A percentile compares a stretch with the other conserved stretches of the same genome.
Conservation (phyloP, 2,113 vertebrate species). For the Periophthalmus modestus region DNA sequence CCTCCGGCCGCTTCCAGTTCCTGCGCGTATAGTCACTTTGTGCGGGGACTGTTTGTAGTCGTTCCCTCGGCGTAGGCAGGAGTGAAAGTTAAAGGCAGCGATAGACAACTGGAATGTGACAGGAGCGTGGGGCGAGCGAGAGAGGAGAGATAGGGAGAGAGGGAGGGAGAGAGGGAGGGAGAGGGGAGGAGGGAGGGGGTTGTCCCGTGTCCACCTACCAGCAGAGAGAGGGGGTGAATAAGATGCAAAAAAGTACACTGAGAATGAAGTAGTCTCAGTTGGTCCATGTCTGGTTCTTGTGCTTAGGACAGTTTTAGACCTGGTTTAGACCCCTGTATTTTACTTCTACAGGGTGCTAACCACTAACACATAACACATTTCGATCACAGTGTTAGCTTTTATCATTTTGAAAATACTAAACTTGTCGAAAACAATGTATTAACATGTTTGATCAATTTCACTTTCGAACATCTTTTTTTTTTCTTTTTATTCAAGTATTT, state of each 20-base stretch:
- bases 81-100: slow-evolving; percentile 64
- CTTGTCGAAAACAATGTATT: too few relatives aligned
- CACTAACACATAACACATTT: too few relatives aligned
- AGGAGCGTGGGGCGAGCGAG: slow-evolving; percentile 53
- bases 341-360: too few relatives aligned
- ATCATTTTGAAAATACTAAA: too few relatives aligned
- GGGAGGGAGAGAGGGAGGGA: slow-evolving; percentile 23
- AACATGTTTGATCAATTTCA: too few relatives aligned
- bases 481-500: too few relatives aligned
- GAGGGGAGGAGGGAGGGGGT: slow-evolving; percentile 24
- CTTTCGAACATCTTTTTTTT: too few relatives aligned
- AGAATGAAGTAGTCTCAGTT: too few relatives aligned
- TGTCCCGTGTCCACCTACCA: background rate
- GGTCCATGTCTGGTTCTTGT: too few relatives aligned
- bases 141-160: slow-evolving; percentile 17
- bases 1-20: background rate
- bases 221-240: slow-evolving; percentile 24
- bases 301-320: too few relatives aligned
- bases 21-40: slow-evolving; percentile 12
- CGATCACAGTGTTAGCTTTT: too few relatives aligned
- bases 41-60: slow-evolving; percentile 20
- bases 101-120: slow-evolving; percentile 74
- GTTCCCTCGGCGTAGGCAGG: slow-evolving; percentile 43
- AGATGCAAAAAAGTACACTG: background rate
- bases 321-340: too few relatives aligned